phyloP scores from a whole-genome alignment of 2,797 vertebrate genomes.

The Sitta carolinensis region DNA sequence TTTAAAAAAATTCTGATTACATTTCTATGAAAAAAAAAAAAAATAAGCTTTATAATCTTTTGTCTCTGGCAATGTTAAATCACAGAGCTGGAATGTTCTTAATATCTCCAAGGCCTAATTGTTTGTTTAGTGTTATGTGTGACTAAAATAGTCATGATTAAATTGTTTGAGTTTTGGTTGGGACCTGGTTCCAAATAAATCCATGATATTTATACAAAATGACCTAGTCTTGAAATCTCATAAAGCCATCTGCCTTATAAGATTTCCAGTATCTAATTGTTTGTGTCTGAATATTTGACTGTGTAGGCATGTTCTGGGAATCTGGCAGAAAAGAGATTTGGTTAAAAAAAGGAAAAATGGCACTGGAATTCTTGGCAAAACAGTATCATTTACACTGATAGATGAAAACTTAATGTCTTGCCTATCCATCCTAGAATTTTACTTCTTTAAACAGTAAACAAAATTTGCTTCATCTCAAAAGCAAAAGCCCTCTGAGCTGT shows the following conservation, averaged over 20 bases:
- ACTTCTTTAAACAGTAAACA: background rate
- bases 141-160: slow-evolving; percentile 36
- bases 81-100: background rate
- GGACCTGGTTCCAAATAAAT: slow-evolving; percentile 5
- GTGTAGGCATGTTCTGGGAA: background rate
- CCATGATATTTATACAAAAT: slow-evolving; percentile 39
- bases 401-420: background rate
- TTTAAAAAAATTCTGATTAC: background rate
- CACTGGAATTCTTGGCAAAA: background rate
- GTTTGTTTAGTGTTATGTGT: slow-evolving; percentile 9
- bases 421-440: background rate
- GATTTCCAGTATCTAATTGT: background rate
- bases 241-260: background rate
- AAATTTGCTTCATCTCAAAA: background rate
- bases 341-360: background rate
- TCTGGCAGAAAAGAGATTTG: background rate
- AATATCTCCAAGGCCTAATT: slow-evolving; percentile 1
- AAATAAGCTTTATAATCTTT: background rate
- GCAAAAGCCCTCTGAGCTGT: background rate
- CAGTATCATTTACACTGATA: background rate
- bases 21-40: background rate
- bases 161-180: slow-evolving; percentile 43
- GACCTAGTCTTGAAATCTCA: background rate
- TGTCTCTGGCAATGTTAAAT: background rate
- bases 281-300: background rate